Evolutionary conservation across 2,888 invertebrate genomes (phyloP).

Genomic region (Sicus ferrugineus): DNA sequence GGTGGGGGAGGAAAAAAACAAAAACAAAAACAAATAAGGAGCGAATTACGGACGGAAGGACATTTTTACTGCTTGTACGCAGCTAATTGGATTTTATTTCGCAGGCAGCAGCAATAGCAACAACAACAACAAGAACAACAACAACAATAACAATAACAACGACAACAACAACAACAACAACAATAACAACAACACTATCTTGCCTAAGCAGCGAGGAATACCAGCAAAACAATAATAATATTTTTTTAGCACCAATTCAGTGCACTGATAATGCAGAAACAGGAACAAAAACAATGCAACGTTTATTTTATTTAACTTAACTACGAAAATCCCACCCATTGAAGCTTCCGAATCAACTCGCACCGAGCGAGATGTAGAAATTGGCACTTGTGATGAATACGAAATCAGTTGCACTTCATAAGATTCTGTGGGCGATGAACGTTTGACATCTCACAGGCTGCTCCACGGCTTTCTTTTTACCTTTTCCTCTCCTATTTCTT

Average conservation of each 20-base stretch:
- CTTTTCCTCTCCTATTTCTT: neutral
- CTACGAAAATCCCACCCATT: neutral
- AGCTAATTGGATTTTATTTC: constrained; percentile 57
- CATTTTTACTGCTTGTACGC: constrained; percentile 30
- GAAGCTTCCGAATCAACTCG: neutral
- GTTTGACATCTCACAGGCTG: neutral
- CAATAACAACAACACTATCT: neutral
- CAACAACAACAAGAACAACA: constrained; percentile 34
- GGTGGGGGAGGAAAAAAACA: too few species aligned
- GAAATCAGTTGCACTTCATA: constrained; percentile 49
- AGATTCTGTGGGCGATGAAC: neutral
- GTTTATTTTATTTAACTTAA: constrained; percentile 10
- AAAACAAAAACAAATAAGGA: neutral
- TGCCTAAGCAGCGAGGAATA: too few species aligned
- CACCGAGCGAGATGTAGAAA: constrained; percentile 31
- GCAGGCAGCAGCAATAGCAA: constrained; percentile 42
- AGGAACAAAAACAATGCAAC: constrained; percentile 3
- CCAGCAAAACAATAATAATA: too few species aligned
- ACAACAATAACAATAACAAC: constrained; percentile 37
- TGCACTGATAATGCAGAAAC: constrained; percentile 21
- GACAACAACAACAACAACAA: constrained; percentile 34
- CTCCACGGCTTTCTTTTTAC: neutral
- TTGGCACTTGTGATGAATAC: constrained; percentile 63
- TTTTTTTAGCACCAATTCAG: constrained; percentile 35
- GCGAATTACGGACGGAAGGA: constrained; percentile 14